A percentile compares a stretch with the other conserved stretches of the same genome.
These are phyloP conservation scores for Scaptomyza montana DNA, from an alignment of 1,140 invertebrate genomes.

Conservation along the genomic window DNA sequence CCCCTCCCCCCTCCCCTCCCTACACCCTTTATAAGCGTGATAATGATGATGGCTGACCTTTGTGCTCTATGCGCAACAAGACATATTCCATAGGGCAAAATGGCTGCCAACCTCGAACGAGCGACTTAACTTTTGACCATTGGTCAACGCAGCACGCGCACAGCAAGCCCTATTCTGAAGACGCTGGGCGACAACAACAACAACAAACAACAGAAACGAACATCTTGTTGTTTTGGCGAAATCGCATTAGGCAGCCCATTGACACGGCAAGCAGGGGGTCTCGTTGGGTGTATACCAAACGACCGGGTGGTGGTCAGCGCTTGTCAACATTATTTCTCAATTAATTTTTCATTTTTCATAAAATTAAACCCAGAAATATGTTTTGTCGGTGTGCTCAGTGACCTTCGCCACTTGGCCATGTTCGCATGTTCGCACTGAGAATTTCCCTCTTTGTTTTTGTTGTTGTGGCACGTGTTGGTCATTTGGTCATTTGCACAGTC, in stretches of 20 bases:
- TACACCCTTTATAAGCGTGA: slow-evolving; percentile 73
- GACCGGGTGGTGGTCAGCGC: slow-evolving; percentile 62
- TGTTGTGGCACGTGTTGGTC: slow-evolving; percentile 58
- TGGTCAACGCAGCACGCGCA: slow-evolving; percentile 67
- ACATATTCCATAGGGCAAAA: slow-evolving; percentile 38
- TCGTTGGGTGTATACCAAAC: not conserved
- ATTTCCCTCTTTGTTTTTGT: slow-evolving; percentile 8
- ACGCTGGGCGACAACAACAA: not conserved
- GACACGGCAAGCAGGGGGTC: slow-evolving; percentile 75
- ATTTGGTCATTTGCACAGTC: slow-evolving; percentile 26
- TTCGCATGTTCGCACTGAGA: slow-evolving; percentile 27
- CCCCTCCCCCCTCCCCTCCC: not conserved
- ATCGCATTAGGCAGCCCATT: slow-evolving; percentile 73
- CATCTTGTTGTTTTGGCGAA: slow-evolving; percentile 9
- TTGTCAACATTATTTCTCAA: slow-evolving; percentile 83
- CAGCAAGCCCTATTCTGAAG: slow-evolving; percentile 1
- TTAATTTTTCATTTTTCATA: slow-evolving; percentile 83
- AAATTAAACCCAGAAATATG: slow-evolving; percentile 75
- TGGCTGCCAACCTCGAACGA: slow-evolving; percentile 49
- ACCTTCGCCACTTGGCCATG: slow-evolving; percentile 59
- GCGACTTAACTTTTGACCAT: slow-evolving; percentile 80
- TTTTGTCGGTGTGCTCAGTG: slow-evolving; percentile 61
- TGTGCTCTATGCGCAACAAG: slow-evolving; percentile 9
- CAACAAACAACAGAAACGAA: not conserved
- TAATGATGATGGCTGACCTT: slow-evolving; percentile 83